phyloP scores from a whole-genome alignment of 2,113 vertebrate genomes.

The Eira barbara region DNA sequence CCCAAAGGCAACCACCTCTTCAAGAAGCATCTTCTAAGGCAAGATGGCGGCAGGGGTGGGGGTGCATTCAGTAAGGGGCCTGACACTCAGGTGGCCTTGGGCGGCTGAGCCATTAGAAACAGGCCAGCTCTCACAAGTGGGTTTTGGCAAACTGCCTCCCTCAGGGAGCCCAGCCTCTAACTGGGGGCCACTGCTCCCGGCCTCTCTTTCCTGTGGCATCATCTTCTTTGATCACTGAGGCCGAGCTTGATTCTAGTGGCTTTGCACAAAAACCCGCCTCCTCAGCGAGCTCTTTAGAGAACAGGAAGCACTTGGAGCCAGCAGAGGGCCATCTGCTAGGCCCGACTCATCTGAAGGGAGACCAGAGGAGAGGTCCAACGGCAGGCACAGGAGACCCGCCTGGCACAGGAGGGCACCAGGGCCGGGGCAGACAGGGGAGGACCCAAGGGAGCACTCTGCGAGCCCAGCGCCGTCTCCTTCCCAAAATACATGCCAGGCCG shows the following conservation, averaged over 20 bases:
- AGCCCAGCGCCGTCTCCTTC: background rate
- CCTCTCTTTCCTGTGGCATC: constrained; percentile 82
- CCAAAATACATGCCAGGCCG: constrained; percentile 40
- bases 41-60: background rate
- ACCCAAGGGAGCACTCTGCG: background rate
- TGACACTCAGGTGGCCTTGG: background rate
- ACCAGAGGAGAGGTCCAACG: constrained; percentile 61
- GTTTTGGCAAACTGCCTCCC: constrained; percentile 60
- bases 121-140: background rate
- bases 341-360: constrained; percentile 81
- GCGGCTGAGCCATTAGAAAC: background rate
- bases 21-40: background rate
- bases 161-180: constrained; percentile 56
- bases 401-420: background rate
- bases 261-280: constrained; percentile 81
- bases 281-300: constrained; percentile 85
- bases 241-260: constrained; percentile 85
- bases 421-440: background rate
- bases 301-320: constrained; percentile 84
- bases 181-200: constrained; percentile 58
- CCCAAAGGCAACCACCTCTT: background rate
- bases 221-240: constrained; percentile 86
- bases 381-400: constrained; percentile 73
- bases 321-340: constrained; percentile 85
- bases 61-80: constrained; percentile 27